A percentile compares a stretch with the other conserved stretches of the same genome.
phyloP scores from a whole-genome alignment of 2,888 invertebrate species.

The Blastobasis lacticolella region DNA sequence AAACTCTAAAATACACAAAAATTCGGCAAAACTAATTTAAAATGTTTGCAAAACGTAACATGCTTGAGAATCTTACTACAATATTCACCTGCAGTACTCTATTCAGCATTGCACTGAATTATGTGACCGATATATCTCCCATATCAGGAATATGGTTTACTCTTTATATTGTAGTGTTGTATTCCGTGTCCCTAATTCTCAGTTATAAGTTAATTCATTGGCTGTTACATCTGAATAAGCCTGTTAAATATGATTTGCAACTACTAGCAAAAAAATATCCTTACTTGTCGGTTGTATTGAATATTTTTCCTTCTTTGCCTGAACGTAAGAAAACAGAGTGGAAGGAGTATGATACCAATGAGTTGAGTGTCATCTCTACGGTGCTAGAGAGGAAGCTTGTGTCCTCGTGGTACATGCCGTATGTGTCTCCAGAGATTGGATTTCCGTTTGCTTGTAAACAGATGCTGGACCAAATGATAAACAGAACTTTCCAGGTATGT shows the following conservation, averaged over 20 bases:
- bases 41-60: constrained; percentile 54
- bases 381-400: constrained; percentile 60
- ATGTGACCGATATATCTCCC: constrained; percentile 54
- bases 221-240: constrained; percentile 67
- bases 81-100: constrained; percentile 43
- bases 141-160: constrained; percentile 57
- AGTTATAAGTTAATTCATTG: constrained; percentile 72
- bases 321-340: constrained; percentile 17
- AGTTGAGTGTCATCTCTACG: constrained; percentile 60
- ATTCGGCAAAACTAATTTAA: constrained; percentile 13
- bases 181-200: constrained; percentile 55
- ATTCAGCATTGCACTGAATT: constrained; percentile 45
- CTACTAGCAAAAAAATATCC: constrained; percentile 38
- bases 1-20: constrained; percentile 1
- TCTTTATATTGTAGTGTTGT: constrained; percentile 50
- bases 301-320: constrained; percentile 31
- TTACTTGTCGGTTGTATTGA: constrained; percentile 28
- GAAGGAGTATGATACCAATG: constrained; percentile 61
- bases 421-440: constrained; percentile 63
- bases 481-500: constrained; percentile 59
- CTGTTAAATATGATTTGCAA: constrained; percentile 59
- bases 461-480: constrained; percentile 65
- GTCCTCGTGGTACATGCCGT: constrained; percentile 65
- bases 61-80: constrained; percentile 45
- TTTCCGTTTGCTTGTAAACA: constrained; percentile 70